A percentile compares a stretch with the other conserved stretches of the same genome.
Evolutionary conservation across 1,140 invertebrate genomes (phyloP).

Genomic region (Mamestra configurata): DNA sequence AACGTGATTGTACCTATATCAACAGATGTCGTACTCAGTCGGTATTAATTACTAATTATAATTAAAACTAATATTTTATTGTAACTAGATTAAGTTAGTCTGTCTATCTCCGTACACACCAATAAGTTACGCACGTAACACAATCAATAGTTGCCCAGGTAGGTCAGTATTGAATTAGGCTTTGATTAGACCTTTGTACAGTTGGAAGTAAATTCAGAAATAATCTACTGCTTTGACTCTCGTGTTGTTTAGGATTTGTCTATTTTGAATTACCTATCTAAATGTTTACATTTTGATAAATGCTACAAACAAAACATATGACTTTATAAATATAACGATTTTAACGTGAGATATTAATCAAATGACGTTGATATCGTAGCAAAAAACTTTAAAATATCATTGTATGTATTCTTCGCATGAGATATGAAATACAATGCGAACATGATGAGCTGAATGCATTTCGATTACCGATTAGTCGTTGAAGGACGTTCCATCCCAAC

Average conservation of each 20-base stretch:
- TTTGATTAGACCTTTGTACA: not conserved
- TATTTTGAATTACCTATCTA: too few species aligned
- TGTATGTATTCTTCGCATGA: not conserved
- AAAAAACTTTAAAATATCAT: too few species aligned
- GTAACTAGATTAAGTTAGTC: not conserved
- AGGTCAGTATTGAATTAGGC: slow-evolving; percentile 1
- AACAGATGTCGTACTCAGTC: not conserved
- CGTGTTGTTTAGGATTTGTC: too few species aligned
- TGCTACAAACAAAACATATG: too few species aligned
- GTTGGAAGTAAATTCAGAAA: too few species aligned
- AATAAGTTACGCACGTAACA: not conserved
- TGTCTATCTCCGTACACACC: not conserved
- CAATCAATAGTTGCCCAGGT: too few species aligned
- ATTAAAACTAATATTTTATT: not conserved
- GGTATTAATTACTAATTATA: not conserved
- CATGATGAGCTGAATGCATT: not conserved
- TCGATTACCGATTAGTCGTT: not conserved
- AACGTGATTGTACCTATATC: not conserved
- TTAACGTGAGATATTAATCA: too few species aligned
- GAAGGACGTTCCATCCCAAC: not conserved
- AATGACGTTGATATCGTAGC: too few species aligned
- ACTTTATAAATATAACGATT: too few species aligned
- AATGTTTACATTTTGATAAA: too few species aligned
- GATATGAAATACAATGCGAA: not conserved
- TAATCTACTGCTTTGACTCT: too few species aligned